These are phyloP conservation scores for Hydra vulgaris DNA, from an alignment of 30 jellyfish, hydroid and myxozoan genomes.

Conservation along the genomic window DNA sequence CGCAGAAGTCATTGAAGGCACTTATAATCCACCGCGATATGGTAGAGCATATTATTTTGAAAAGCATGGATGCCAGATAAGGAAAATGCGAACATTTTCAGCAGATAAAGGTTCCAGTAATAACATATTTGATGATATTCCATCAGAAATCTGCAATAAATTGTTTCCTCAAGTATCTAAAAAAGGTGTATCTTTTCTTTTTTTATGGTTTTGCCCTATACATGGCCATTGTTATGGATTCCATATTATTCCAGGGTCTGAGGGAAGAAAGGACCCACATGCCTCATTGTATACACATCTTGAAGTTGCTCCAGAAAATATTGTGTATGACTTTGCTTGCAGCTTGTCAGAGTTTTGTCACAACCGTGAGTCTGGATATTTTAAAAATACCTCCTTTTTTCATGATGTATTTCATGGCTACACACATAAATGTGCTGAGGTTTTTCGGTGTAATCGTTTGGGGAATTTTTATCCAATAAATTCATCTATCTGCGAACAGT, in stretches of 20 bases:
- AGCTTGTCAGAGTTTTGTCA: not conserved
- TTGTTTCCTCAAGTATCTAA: not conserved
- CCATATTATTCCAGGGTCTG: not conserved
- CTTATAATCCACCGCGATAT: not conserved
- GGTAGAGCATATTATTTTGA: not conserved
- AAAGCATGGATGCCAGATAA: not conserved
- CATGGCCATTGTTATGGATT: constrained; percentile 5
- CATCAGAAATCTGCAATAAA: not conserved
- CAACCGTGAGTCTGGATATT: not conserved
- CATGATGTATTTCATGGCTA: not conserved
- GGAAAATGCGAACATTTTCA: not conserved
- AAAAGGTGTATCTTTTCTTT: not conserved
- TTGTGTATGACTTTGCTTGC: not conserved
- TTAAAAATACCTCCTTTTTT: not conserved
- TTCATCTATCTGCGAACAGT: constrained; percentile 10
- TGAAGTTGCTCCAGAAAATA: not conserved
- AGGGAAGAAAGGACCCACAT: not conserved
- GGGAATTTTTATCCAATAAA: not conserved
- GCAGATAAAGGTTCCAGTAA: not conserved
- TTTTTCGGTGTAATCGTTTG: not conserved
- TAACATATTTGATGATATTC: not conserved
- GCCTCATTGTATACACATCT: not conserved
- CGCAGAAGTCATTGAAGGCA: not conserved
- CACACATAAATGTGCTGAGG: not conserved
- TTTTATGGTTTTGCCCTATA: not conserved